phyloP scores from a whole-genome alignment of 2,888 invertebrate species.

The Ophonus ardosiacus region DNA sequence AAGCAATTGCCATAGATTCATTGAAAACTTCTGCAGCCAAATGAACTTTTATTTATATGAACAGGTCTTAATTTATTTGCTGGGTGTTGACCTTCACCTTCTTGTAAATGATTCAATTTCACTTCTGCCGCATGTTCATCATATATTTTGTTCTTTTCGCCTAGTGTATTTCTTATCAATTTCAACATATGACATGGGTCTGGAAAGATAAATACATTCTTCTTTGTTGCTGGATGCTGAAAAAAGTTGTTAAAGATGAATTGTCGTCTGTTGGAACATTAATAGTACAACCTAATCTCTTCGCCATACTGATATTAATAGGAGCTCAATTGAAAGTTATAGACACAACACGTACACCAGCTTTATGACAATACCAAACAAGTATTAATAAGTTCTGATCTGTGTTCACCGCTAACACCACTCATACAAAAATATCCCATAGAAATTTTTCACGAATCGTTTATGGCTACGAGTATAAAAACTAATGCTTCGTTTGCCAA shows the following conservation, averaged over 20 bases:
- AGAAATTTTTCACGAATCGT: constrained; percentile 66
- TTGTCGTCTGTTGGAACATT: not conserved
- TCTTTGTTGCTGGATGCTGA: constrained; percentile 8
- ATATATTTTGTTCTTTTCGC: constrained; percentile 64
- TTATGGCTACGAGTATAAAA: not conserved
- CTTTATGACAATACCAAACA: constrained; percentile 62
- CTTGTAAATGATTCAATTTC: constrained; percentile 62
- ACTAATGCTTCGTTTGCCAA: not conserved
- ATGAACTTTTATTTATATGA: constrained; percentile 65
- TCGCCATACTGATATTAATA: constrained; percentile 55
- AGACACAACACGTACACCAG: constrained; percentile 61
- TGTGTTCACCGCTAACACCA: constrained; percentile 64
- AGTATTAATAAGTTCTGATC: constrained; percentile 64
- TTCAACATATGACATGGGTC: constrained; percentile 49
- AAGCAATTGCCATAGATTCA: constrained; percentile 64
- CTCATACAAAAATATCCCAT: constrained; percentile 66
- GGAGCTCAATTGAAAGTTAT: constrained; percentile 67
- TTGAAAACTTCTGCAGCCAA: constrained; percentile 65
- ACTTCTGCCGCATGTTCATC: constrained; percentile 48
- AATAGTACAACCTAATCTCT: constrained; percentile 16
- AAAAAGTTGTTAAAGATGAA: constrained; percentile 1
- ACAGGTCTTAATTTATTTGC: constrained; percentile 62
- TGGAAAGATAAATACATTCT: constrained; percentile 61
- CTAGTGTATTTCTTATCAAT: constrained; percentile 68
- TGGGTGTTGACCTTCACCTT: constrained; percentile 63